phyloP scores from a whole-genome alignment of 2,888 invertebrate genomes.

The Dynastes grantii region DNA sequence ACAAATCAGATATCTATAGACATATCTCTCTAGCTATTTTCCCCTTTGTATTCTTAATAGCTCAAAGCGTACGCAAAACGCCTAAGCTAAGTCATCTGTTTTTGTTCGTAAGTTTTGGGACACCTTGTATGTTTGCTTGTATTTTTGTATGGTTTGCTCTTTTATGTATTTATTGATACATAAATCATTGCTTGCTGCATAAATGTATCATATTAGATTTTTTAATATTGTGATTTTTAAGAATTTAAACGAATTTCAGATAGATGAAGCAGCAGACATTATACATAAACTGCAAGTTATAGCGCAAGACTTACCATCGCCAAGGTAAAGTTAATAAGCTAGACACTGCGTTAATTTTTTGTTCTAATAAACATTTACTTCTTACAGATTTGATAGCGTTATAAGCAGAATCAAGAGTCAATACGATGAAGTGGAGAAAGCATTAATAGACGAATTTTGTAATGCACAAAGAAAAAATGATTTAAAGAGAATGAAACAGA shows the following conservation, averaged over 20 bases:
- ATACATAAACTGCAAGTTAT: constrained; percentile 97
- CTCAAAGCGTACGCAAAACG: too few species aligned
- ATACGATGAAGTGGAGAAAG: constrained; percentile 91
- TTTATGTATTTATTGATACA: too few species aligned
- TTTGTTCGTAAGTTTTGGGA: too few species aligned
- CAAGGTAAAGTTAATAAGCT: constrained; percentile 74
- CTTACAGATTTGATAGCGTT: constrained; percentile 52
- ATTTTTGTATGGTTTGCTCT: too few species aligned
- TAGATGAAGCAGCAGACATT: constrained; percentile 96
- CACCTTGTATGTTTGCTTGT: too few species aligned
- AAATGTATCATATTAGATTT: too few species aligned
- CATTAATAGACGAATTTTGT: constrained; percentile 95
- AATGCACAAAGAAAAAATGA: constrained; percentile 90
- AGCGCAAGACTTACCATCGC: constrained; percentile 93
- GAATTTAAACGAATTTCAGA: constrained; percentile 70
- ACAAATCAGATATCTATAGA: too few species aligned
- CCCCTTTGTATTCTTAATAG: too few species aligned
- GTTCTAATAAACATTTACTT: background rate
- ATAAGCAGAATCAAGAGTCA: constrained; percentile 84
- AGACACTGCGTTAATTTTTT: background rate
- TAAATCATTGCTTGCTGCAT: too few species aligned
- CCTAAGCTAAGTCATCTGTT: too few species aligned
- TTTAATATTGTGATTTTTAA: background rate
- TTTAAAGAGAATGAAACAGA: constrained; percentile 91
- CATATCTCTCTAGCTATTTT: too few species aligned